Percentiles rank a stretch among this genome's conserved stretches.
phyloP scores from a whole-genome alignment of 2,797 vertebrate species.

The Psittacula derbiana region DNA sequence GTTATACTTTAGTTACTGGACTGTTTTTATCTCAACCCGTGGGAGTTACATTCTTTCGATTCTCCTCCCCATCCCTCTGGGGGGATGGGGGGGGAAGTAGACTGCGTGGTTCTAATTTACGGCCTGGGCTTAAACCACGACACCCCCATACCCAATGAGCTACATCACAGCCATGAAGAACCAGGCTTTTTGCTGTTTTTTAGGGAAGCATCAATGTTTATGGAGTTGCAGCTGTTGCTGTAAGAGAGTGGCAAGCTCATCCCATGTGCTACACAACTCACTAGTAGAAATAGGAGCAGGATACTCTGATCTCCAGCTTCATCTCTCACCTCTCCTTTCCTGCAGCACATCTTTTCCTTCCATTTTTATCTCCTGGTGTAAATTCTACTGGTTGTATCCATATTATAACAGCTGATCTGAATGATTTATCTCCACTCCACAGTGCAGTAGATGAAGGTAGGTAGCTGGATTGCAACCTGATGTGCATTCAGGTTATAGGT shows the following conservation, averaged over 20 bases:
- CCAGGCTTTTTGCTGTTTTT: not conserved
- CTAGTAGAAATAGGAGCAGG: not conserved
- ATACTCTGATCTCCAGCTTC: not conserved
- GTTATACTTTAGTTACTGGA: too few relatives aligned
- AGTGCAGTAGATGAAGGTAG: not conserved
- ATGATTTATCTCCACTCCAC: not conserved
- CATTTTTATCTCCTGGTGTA: not conserved
- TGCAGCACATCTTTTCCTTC: not conserved
- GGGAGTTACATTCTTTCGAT: too few relatives aligned
- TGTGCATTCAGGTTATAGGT: not conserved
- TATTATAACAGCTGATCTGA: not conserved
- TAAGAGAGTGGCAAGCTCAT: not conserved
- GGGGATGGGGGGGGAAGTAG: too few relatives aligned
- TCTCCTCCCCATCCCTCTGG: too few relatives aligned
- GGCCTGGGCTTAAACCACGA: too few relatives aligned
- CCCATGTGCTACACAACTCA: not conserved
- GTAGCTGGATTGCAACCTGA: not conserved
- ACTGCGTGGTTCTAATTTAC: too few relatives aligned
- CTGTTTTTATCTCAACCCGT: too few relatives aligned
- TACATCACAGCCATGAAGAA: not conserved
- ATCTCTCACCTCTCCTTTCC: not conserved
- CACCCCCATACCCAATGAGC: not conserved
- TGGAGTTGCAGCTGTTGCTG: not conserved
- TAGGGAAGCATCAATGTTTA: not conserved
- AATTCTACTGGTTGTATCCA: not conserved